phyloP scores from a whole-genome alignment of 2,797 vertebrate species.

The Crocidura indochinensis region DNA sequence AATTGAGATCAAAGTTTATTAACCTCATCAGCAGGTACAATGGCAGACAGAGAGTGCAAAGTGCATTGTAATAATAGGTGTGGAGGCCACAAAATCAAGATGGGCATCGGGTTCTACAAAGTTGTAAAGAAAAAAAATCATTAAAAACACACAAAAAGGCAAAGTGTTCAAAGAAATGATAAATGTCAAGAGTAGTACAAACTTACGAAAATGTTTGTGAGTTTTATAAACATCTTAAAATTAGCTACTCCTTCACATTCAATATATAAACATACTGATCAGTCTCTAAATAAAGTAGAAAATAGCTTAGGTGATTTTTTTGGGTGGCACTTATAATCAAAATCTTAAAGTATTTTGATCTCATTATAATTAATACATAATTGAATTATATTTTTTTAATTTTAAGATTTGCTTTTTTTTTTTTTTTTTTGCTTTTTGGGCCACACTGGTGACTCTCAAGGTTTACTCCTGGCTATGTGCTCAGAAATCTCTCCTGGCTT shows the following conservation, averaged over 20 bases:
- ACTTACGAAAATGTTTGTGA: background rate
- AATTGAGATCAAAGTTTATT: constrained; percentile 66
- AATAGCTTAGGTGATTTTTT: constrained; percentile 23
- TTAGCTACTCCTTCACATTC: background rate
- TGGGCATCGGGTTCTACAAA: no score
- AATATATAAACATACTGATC: background rate
- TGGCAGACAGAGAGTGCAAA: background rate
- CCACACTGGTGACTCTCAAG: no score
- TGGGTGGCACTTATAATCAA: background rate
- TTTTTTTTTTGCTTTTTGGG: no score
- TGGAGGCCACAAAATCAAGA: background rate
- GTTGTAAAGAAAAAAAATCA: background rate
- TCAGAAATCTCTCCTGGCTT: no score
- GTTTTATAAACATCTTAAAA: constrained; percentile 45
- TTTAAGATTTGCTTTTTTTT: background rate
- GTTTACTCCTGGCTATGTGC: no score
- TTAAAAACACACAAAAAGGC: background rate
- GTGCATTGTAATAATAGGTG: background rate
- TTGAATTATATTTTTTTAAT: no score
- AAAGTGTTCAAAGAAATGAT: background rate
- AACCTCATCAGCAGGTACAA: constrained; percentile 56
- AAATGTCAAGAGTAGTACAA: background rate
- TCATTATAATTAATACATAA: constrained; percentile 29
- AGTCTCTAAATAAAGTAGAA: constrained; percentile 43
- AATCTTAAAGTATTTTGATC: constrained; percentile 26